Evolutionary conservation across 64 coral and sea anemone species (phyloP).

Genomic region (Porites lutea): DNA sequence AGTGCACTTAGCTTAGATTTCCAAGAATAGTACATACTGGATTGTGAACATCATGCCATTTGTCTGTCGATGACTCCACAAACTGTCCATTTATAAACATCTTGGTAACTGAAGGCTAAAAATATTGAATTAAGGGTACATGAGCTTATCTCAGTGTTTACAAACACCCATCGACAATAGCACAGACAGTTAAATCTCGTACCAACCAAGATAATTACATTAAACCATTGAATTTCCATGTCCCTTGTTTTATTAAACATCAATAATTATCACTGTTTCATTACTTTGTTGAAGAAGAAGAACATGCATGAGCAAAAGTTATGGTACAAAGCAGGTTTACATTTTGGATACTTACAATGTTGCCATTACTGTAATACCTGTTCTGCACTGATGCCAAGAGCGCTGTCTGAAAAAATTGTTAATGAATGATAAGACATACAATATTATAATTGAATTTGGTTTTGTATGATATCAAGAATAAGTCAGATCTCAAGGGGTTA

Average conservation of each 20-base stretch:
- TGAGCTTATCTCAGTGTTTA: too few relatives aligned
- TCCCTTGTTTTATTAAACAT: too few relatives aligned
- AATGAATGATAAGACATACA: neutral
- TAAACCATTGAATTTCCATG: too few relatives aligned
- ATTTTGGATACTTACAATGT: constrained; percentile 7
- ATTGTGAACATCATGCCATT: constrained; percentile 94
- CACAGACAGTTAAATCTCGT: too few relatives aligned
- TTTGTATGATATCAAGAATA: too few relatives aligned
- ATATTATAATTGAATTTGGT: neutral
- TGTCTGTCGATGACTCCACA: constrained; percentile 80
- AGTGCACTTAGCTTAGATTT: too few relatives aligned
- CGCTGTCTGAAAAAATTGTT: neutral
- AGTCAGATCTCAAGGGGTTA: too few relatives aligned
- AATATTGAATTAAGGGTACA: too few relatives aligned
- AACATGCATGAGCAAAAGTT: neutral
- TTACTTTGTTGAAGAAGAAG: too few relatives aligned
- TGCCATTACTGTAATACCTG: constrained; percentile 24
- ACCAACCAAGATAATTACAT: too few relatives aligned
- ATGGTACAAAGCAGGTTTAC: neutral
- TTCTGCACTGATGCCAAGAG: neutral
- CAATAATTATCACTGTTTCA: too few relatives aligned
- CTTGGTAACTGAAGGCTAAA: constrained; percentile 81
- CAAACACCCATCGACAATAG: too few relatives aligned
- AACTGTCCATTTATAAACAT: constrained; percentile 98
- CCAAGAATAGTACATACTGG: constrained; percentile 74